Percentiles rank a stretch among this genome's conserved stretches.
Evolutionary conservation across 2,113 vertebrate species (phyloP).

Genomic region (Peromyscus maniculatus): DNA sequence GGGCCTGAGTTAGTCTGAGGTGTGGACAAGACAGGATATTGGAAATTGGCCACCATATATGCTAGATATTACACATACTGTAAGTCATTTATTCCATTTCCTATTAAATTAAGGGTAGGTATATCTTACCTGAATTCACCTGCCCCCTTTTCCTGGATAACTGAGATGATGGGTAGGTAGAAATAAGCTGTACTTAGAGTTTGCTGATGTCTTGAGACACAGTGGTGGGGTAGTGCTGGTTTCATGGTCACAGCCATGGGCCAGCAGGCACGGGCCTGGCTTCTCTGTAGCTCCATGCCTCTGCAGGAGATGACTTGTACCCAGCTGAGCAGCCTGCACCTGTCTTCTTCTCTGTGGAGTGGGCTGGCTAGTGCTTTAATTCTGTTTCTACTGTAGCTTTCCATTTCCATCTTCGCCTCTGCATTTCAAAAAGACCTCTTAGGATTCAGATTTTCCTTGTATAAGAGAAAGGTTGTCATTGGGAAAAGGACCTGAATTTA

Average conservation of each 20-base stretch:
- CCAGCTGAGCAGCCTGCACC: not conserved
- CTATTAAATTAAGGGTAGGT: not conserved
- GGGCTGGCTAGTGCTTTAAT: not conserved
- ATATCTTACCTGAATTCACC: not conserved
- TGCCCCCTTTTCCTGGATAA: not conserved
- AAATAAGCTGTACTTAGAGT: not conserved
- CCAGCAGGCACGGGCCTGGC: not conserved
- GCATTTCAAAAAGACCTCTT: not conserved
- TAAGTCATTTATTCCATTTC: not conserved
- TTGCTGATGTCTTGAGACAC: not conserved
- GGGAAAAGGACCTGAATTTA: slow-evolving; percentile 43
- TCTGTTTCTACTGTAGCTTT: not conserved
- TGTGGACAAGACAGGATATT: not conserved
- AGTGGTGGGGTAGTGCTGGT: not conserved
- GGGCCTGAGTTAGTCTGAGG: not conserved
- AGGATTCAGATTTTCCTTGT: slow-evolving; percentile 33
- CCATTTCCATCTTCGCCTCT: slow-evolving; percentile 19
- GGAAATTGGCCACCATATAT: not conserved
- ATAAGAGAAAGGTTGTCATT: slow-evolving; percentile 2
- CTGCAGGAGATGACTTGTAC: not conserved
- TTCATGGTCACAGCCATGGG: not conserved
- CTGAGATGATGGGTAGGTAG: not conserved
- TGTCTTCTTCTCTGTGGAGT: not conserved
- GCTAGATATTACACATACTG: not conserved
- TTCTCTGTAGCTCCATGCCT: not conserved